These are phyloP conservation scores for Etheostoma nigrum DNA, from an alignment of 2,797 vertebrate genomes.

Conservation along the genomic window DNA sequence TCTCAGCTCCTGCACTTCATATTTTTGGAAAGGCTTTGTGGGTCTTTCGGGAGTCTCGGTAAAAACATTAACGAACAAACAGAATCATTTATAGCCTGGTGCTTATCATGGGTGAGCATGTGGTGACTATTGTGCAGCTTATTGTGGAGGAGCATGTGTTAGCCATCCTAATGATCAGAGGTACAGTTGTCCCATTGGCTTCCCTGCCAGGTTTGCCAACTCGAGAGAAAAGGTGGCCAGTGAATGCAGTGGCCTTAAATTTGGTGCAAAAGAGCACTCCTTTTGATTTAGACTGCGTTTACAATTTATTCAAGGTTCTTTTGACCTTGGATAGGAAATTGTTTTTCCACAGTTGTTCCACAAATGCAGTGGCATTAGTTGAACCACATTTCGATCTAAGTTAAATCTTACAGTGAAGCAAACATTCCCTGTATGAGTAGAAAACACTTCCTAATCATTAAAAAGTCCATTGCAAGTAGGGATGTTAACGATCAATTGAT, in stretches of 20 bases:
- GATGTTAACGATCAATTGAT: constrained; percentile 4
- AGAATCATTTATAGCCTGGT: constrained; percentile 55
- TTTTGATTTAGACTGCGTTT: constrained; percentile 35
- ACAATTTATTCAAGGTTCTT: constrained; percentile 32
- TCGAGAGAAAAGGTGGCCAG: constrained; percentile 3
- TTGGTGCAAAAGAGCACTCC: constrained; percentile 24
- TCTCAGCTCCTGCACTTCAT: constrained; percentile 16
- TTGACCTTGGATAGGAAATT: constrained; percentile 25
- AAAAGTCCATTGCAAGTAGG: too few relatives aligned
- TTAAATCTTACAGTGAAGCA: neutral
- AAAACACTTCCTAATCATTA: neutral
- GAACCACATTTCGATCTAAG: constrained; percentile 13
- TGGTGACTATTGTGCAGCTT: constrained; percentile 46
- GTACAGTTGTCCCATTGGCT: constrained; percentile 38
- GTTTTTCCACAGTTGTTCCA: constrained; percentile 1
- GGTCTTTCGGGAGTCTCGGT: constrained; percentile 40
- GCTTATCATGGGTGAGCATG: constrained; percentile 62
- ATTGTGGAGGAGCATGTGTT: constrained; percentile 53
- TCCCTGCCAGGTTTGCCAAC: constrained; percentile 25
- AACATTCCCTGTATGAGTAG: neutral
- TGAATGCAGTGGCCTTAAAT: constrained; percentile 25
- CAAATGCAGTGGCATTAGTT: constrained; percentile 1
- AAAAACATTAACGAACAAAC: constrained; percentile 65
- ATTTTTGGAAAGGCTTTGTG: constrained; percentile 25
- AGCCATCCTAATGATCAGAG: constrained; percentile 54